A percentile compares a stretch with the other conserved stretches of the same genome.
Evolutionary conservation across 2,888 invertebrate genomes (phyloP).

Genomic region (Oscheius sp.): DNA sequence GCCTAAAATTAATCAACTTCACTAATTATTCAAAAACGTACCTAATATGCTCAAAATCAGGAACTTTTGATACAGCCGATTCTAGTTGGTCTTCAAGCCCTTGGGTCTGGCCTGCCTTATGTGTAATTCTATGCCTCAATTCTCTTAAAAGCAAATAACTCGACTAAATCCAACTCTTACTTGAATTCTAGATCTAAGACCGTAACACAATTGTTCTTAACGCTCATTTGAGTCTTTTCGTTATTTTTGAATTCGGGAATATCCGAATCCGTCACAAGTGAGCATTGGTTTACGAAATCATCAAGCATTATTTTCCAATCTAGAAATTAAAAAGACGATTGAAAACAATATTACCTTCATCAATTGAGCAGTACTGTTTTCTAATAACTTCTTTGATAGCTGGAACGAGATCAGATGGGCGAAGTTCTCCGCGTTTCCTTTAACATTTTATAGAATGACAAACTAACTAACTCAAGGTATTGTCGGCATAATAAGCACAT

Average conservation of each 20-base stretch:
- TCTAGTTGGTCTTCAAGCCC: too few species aligned
- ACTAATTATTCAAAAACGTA: not conserved
- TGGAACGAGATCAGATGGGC: not conserved
- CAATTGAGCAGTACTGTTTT: not conserved
- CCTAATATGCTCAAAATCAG: not conserved
- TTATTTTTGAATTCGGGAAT: too few species aligned
- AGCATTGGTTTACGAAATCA: not conserved
- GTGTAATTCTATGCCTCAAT: too few species aligned
- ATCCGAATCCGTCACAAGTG: too few species aligned
- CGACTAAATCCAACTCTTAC: too few species aligned
- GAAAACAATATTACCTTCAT: not conserved
- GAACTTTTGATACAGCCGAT: too few species aligned
- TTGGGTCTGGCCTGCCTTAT: too few species aligned
- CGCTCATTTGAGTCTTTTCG: too few species aligned
- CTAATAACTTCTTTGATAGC: not conserved
- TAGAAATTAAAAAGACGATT: not conserved
- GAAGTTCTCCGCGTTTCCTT: not conserved
- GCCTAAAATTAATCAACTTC: not conserved
- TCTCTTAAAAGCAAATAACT: too few species aligned
- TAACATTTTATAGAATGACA: not conserved
- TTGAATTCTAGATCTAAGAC: too few species aligned
- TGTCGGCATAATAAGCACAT: constrained; percentile 15
- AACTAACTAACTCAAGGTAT: not conserved
- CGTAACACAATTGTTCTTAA: too few species aligned
- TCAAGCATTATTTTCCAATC: constrained; percentile 4